These are phyloP conservation scores for Lophotis ruficrista DNA, from an alignment of 2,113 vertebrate species.

Conservation along the genomic window DNA sequence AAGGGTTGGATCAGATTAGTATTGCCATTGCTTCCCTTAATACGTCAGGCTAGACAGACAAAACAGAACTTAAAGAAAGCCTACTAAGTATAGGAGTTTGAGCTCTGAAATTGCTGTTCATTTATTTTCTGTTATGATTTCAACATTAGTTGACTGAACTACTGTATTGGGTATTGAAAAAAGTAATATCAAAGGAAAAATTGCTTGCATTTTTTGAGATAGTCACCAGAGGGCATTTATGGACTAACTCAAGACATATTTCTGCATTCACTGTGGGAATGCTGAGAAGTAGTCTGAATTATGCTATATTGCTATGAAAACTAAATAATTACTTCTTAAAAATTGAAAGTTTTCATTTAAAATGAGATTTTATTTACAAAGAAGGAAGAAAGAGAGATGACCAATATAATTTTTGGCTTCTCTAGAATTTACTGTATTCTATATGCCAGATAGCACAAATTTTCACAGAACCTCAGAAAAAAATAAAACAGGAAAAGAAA, in stretches of 20 bases:
- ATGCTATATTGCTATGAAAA: slow-evolving; percentile 31
- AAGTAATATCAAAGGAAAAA: background rate
- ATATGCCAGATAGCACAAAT: background rate
- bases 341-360: slow-evolving; percentile 6
- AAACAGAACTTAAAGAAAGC: background rate
- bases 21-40: background rate
- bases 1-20: background rate
- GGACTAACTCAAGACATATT: slow-evolving; percentile 72
- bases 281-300: slow-evolving; percentile 39
- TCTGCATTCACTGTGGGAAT: slow-evolving; percentile 56
- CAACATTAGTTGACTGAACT: background rate
- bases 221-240: slow-evolving; percentile 86
- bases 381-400: background rate
- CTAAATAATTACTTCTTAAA: slow-evolving; percentile 21
- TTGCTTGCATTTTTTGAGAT: slow-evolving; percentile 74
- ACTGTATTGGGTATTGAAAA: background rate
- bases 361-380: background rate
- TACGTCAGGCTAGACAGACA: background rate
- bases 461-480: background rate
- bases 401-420: background rate
- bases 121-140: background rate
- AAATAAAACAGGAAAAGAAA: background rate
- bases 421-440: background rate
- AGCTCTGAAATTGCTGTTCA: background rate
- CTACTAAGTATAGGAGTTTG: background rate